phyloP scores from a whole-genome alignment of 2,888 invertebrate species.

The Gisinianus flammeolus region DNA sequence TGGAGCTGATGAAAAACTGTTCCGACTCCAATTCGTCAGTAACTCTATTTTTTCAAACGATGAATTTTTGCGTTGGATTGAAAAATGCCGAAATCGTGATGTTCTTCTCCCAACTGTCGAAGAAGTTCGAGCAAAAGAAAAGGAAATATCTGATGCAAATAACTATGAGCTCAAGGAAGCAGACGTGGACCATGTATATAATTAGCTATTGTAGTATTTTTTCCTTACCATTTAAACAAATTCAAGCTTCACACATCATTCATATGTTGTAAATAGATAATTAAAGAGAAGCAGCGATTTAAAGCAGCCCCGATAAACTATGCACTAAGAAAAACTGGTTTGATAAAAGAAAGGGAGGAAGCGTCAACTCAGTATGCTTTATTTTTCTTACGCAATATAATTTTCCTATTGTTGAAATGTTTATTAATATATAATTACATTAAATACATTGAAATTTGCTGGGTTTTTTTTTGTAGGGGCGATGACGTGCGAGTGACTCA shows the following conservation, averaged over 20 bases:
- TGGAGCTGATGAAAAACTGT: conserved; percentile 85
- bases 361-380: too few species aligned
- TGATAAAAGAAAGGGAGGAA: too few species aligned
- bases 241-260: too few species aligned
- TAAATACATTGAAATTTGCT: not conserved
- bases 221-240: not conserved
- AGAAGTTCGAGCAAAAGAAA: conserved; percentile 65
- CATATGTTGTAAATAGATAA: too few species aligned
- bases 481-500: not conserved
- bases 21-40: conserved; percentile 94
- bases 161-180: not conserved
- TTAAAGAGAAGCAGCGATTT: not conserved
- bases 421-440: too few species aligned
- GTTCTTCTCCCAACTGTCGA: conserved; percentile 80
- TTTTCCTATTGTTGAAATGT: too few species aligned
- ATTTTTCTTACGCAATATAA: too few species aligned
- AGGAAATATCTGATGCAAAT: not conserved
- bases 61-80: conserved; percentile 93
- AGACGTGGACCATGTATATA: not conserved
- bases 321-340: not conserved
- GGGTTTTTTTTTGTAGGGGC: not conserved
- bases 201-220: not conserved
- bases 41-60: conserved; percentile 92
- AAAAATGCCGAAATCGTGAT: conserved; percentile 72
- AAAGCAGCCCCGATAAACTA: not conserved